phyloP scores from a whole-genome alignment of 35 echinoderm and acorn worm species.

The Diadema setosum region DNA sequence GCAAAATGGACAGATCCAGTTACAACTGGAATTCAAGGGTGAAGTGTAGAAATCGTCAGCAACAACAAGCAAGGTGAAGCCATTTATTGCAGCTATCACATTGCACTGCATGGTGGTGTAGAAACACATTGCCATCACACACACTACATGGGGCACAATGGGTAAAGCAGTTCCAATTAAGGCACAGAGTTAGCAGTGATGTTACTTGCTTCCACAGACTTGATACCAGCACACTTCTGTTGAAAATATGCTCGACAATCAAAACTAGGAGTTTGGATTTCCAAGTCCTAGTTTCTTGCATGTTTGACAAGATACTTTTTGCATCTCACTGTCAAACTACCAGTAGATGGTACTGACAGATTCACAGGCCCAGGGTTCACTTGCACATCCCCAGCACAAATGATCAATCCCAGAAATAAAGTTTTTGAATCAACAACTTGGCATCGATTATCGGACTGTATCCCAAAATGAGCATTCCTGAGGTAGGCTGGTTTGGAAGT shows the following conservation, averaged over 20 bases:
- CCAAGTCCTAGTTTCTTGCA: background rate
- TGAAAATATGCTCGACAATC: slow-evolving; percentile 9
- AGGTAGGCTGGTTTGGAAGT: background rate
- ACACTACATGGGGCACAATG: slow-evolving; percentile 29
- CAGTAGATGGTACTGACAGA: background rate
- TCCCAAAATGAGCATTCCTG: background rate
- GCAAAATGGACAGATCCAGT: slow-evolving; percentile 17
- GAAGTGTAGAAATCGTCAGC: background rate
- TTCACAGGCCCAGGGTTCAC: slow-evolving; percentile 29
- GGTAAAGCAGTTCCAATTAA: slow-evolving; percentile 25
- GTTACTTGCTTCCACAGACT: background rate
- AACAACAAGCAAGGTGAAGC: slow-evolving; percentile 15
- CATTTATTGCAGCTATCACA: slow-evolving; percentile 39
- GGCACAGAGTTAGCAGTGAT: slow-evolving; percentile 6
- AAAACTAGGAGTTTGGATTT: slow-evolving; percentile 26
- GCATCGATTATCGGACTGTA: background rate
- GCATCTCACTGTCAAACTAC: background rate
- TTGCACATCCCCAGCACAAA: slow-evolving; percentile 33
- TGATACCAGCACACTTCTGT: slow-evolving; percentile 16
- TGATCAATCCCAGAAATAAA: slow-evolving; percentile 15
- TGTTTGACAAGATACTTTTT: background rate
- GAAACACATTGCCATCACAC: slow-evolving; percentile 16
- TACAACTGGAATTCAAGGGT: background rate
- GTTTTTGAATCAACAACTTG: background rate
- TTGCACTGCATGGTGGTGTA: background rate